Percentiles rank a stretch among this genome's conserved stretches.
phyloP scores from a whole-genome alignment of 2,113 vertebrate species.

The Pachyramphus minor region DNA sequence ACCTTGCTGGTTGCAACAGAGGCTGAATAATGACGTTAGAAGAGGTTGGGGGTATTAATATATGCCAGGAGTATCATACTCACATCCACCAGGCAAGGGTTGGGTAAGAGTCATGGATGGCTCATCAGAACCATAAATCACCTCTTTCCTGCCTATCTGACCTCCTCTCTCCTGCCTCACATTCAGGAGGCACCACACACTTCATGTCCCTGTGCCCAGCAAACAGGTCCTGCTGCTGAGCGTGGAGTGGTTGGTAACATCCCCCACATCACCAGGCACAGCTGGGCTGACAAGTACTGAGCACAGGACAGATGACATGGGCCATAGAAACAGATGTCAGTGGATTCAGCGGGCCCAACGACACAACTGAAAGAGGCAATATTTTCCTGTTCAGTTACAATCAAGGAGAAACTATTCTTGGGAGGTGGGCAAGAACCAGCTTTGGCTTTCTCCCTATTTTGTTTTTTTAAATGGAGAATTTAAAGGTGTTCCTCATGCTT shows the following conservation, averaged over 20 bases:
- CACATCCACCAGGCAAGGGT: neutral
- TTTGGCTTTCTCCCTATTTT: neutral
- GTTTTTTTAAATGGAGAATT: neutral
- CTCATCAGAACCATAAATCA: neutral
- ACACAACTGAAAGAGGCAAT: neutral
- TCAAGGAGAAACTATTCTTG: neutral
- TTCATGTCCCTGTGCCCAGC: neutral
- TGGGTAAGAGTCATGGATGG: neutral
- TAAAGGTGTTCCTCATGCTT: neutral
- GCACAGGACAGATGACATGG: neutral
- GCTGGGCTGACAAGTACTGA: neutral
- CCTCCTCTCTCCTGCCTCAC: neutral
- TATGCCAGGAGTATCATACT: neutral
- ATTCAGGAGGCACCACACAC: neutral
- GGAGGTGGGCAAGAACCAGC: neutral
- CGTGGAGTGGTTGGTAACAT: neutral
- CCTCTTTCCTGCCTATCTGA: neutral
- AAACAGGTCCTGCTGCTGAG: neutral
- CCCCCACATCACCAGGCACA: rapidly evolving
- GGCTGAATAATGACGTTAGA: neutral
- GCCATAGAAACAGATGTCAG: neutral
- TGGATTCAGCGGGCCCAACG: neutral
- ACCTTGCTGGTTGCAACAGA: neutral
- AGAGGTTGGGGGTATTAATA: neutral
- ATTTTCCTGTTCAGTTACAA: neutral